phyloP scores from a whole-genome alignment of 2,113 vertebrate species.

The Uria aalge region DNA sequence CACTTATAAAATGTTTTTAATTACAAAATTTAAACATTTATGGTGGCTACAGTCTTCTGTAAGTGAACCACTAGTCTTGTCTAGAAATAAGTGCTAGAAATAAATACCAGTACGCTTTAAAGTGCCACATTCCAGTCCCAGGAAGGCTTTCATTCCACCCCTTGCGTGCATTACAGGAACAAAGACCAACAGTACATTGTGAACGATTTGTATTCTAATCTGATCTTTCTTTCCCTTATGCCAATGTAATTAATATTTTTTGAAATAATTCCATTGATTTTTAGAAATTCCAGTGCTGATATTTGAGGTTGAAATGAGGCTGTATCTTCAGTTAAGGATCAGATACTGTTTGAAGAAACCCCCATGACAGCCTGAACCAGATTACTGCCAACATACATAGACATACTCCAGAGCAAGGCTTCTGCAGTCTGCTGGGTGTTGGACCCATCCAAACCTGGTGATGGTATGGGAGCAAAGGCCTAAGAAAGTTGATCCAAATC shows the following conservation, averaged over 20 bases:
- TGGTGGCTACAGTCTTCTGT: background rate
- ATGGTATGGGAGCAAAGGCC: background rate
- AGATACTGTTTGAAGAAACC: background rate
- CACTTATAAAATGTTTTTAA: background rate
- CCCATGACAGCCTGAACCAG: background rate
- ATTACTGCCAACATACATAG: background rate
- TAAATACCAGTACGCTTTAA: background rate
- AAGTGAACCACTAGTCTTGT: background rate
- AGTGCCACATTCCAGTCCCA: background rate
- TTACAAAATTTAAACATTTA: background rate
- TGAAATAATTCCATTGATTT: background rate
- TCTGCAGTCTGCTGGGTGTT: accelerated
- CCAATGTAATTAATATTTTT: background rate
- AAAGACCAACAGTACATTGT: background rate
- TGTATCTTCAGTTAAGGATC: background rate
- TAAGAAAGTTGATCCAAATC: background rate
- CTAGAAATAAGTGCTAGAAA: background rate
- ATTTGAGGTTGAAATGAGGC: background rate
- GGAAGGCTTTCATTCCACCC: background rate
- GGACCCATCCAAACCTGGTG: background rate
- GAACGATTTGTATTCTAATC: background rate
- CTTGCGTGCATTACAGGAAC: background rate
- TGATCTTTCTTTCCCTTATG: background rate
- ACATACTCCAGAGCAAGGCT: background rate
- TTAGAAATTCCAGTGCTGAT: background rate